phyloP scores from a whole-genome alignment of 1,140 invertebrate species.

The Cotesia glomerata region DNA sequence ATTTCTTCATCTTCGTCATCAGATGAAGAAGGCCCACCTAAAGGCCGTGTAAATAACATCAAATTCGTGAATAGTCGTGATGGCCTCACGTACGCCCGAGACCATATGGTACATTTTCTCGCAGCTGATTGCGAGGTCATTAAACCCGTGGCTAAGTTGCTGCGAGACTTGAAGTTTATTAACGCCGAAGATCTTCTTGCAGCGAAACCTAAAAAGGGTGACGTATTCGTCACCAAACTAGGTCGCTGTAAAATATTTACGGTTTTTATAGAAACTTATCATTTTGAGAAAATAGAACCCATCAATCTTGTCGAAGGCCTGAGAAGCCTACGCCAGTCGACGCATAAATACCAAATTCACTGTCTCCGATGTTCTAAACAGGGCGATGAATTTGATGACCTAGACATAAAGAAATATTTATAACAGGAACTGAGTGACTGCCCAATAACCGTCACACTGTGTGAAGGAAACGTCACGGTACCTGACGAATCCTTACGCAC shows the following conservation, averaged over 20 bases:
- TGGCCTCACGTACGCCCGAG: background rate
- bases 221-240: background rate
- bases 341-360: background rate
- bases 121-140: background rate
- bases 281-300: background rate
- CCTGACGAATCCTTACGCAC: background rate
- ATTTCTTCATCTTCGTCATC: background rate
- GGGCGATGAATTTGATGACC: background rate
- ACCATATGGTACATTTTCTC: slow-evolving; percentile 4
- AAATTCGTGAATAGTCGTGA: background rate
- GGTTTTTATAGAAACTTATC: background rate
- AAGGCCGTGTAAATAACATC: background rate
- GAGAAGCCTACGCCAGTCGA: background rate
- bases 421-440: background rate
- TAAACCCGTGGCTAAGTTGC: background rate
- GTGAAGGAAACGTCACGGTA: background rate
- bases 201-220: background rate
- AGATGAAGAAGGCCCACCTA: background rate
- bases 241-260: background rate
- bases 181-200: background rate
- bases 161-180: background rate
- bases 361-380: background rate
- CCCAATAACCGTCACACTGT: background rate
- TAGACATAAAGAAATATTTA: background rate
- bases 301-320: background rate